phyloP scores from a whole-genome alignment of 2,797 vertebrate species.

The Anguilla pacifica region DNA sequence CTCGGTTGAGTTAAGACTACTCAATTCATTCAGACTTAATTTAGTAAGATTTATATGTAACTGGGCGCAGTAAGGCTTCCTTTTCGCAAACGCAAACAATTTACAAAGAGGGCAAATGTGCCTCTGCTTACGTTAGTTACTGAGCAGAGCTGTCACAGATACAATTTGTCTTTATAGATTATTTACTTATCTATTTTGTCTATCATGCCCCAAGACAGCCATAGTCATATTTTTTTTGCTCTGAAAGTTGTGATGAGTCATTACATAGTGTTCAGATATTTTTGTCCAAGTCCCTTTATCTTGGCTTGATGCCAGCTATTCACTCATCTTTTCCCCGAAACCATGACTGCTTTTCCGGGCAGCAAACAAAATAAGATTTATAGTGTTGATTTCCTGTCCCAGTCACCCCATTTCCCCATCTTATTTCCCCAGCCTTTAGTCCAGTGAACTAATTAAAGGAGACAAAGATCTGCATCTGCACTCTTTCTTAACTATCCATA shows the following conservation, averaged over 20 bases:
- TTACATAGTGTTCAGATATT: neutral
- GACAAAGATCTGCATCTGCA: neutral
- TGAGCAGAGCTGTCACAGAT: neutral
- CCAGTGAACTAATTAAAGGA: neutral
- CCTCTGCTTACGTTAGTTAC: neutral
- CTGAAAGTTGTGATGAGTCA: neutral
- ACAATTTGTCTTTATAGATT: neutral
- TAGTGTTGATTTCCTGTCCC: slow-evolving; percentile 26
- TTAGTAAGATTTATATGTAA: neutral
- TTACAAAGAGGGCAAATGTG: neutral
- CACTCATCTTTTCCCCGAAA: slow-evolving; percentile 17
- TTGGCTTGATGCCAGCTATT: slow-evolving; percentile 31
- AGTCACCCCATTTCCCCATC: slow-evolving; percentile 2
- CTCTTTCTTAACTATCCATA: neutral
- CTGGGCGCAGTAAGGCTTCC: neutral
- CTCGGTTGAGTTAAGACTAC: neutral
- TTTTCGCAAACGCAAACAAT: neutral
- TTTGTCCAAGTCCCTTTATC: slow-evolving; percentile 24
- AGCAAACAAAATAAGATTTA: slow-evolving; percentile 30
- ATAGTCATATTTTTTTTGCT: neutral
- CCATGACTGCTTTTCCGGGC: slow-evolving; percentile 37
- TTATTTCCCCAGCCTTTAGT: neutral
- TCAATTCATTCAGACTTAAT: too few relatives aligned
- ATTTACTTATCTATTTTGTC: slow-evolving; percentile 19
- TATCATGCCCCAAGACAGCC: slow-evolving; percentile 1